Base-by-base conservation (phyloP, 2,113 vertebrate genomes). In the Dunckerocampus dactyliophorus region DNA sequence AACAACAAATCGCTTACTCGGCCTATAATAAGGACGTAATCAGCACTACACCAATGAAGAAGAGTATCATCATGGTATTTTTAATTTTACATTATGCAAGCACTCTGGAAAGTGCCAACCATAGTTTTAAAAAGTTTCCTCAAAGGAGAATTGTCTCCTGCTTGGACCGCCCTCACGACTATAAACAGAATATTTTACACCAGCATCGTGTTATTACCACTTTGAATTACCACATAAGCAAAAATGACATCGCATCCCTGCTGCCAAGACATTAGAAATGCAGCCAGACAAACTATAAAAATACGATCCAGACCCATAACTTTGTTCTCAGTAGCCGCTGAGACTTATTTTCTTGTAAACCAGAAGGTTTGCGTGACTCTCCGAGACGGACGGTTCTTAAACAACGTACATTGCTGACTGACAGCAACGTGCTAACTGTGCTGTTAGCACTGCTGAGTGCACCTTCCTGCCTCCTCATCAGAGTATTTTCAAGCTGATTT, bases 281-380 rank as follows among this genome's bases (percentile, higher is more conserved):
- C 67, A 55, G 59, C 39, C 15, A 64, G 66, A 71, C 60, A 59
- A 17, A 68, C 20, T 57, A 51, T 57, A 15, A 61, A 77, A 74
- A 82, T 67, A 46, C 47, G 67, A 70, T 67, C 73, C 75, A 74
- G 69, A 67, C 39, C 13, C 34, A 74, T 22, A 45, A 47, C 56
- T 56, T 63, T 55, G 55, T 47, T 39, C 48, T 28, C 55, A 48
- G 39, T 66, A 66, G 34, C 71, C 60, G 69, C 64, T 47, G 47
- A 45, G 48, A 17, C 31, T 62, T 58, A 16, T 34, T 54, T 54
- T 37, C 34, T 8, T 39, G 53, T 11, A 9, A 39, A 39, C 37
- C 37, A 39, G 10, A 4, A 55, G 52, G 15, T 34, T 17, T 19
- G 54, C 1, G 16, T 22, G 39, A 59, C 55, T 71, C 64, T 61